Evolutionary conservation across 2,113 vertebrate genomes (phyloP).

Genomic region (Caretta caretta): DNA sequence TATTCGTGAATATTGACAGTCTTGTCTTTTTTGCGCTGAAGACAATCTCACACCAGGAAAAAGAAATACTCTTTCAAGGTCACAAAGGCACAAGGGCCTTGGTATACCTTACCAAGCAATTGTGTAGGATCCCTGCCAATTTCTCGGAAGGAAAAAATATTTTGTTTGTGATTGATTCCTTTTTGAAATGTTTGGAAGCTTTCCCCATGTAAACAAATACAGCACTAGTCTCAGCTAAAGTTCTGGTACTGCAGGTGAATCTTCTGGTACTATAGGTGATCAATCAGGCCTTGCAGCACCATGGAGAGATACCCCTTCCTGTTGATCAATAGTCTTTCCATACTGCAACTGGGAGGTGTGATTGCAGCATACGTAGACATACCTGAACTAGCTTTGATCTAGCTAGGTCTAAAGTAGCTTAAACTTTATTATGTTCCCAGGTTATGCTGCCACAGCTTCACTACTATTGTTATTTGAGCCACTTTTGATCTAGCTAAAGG

Average conservation of each 20-base stretch:
- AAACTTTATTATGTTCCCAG: neutral
- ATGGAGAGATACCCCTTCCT: neutral
- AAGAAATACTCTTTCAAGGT: too few species aligned
- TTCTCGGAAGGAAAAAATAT: too few species aligned
- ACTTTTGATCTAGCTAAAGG: neutral
- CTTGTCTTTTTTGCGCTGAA: neutral
- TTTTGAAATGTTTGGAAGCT: neutral
- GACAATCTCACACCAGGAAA: too few species aligned
- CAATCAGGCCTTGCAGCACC: neutral
- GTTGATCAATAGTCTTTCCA: too few species aligned
- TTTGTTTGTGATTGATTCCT: neutral
- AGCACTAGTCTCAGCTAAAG: neutral
- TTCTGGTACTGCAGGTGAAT: neutral
- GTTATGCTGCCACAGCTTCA: neutral
- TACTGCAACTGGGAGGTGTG: neutral
- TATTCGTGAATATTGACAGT: neutral
- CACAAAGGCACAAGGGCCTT: too few species aligned
- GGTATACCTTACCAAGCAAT: too few species aligned
- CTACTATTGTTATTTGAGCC: neutral
- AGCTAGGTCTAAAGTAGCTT: neutral
- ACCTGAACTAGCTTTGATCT: neutral
- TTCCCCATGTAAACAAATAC: neutral
- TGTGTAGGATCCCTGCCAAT: too few species aligned
- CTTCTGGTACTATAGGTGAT: neutral
- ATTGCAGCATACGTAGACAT: neutral